Percentiles rank a stretch among this genome's conserved stretches.
These are phyloP conservation scores for Tringa solitaria DNA, from an alignment of 2,113 vertebrate genomes.

Conservation along the genomic window DNA sequence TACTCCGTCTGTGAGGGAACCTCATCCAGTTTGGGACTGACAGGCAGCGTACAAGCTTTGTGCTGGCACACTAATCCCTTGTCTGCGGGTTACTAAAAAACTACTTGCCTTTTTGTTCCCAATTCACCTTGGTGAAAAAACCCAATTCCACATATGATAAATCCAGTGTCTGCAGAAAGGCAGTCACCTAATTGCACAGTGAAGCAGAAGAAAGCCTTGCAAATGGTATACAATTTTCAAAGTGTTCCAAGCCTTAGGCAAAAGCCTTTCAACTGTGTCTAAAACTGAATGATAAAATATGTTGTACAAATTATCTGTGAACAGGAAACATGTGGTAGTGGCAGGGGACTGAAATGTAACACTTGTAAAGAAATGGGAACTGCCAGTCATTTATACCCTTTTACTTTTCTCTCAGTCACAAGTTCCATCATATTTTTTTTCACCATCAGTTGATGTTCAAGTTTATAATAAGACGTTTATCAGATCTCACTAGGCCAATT, in stretches of 20 bases:
- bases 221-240: constrained; percentile 89
- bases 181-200: constrained; percentile 87
- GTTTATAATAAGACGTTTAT: constrained; percentile 73
- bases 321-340: constrained; percentile 87
- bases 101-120: constrained; percentile 50
- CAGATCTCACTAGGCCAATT: constrained; percentile 68
- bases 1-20: constrained; percentile 31
- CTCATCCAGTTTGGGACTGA: background rate
- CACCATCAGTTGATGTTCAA: constrained; percentile 57
- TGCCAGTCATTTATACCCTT: constrained; percentile 81
- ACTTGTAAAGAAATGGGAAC: constrained; percentile 87
- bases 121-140: constrained; percentile 75
- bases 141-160: constrained; percentile 76
- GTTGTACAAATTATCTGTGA: constrained; percentile 92
- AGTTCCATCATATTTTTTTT: constrained; percentile 71
- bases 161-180: constrained; percentile 77
- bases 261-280: constrained; percentile 90
- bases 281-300: constrained; percentile 91
- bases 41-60: constrained; percentile 34
- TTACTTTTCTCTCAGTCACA: constrained; percentile 71
- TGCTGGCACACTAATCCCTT: constrained; percentile 54
- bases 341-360: constrained; percentile 86
- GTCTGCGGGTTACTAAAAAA: constrained; percentile 50
- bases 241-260: constrained; percentile 90
- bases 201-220: constrained; percentile 86